Conservation (phyloP, 53 echinoderm and acorn worm species). For the Glandiceps talaboti region DNA sequence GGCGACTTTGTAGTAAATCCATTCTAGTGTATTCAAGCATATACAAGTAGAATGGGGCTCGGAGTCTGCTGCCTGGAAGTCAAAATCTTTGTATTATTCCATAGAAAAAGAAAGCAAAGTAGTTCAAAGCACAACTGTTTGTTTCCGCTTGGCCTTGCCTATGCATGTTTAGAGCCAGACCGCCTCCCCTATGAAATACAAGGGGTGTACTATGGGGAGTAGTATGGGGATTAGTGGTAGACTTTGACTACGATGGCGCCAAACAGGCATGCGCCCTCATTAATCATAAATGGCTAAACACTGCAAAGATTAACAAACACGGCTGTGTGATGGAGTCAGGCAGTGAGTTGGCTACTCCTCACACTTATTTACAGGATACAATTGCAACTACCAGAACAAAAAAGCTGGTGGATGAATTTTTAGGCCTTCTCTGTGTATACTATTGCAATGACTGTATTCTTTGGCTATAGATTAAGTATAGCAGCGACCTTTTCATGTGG, state of each 20-base stretch:
- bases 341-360: neutral
- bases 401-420: no score
- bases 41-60: neutral
- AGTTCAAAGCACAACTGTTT: neutral
- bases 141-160: neutral
- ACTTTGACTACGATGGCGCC: slow-evolving; percentile 24
- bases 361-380: neutral
- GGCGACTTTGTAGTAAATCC: neutral
- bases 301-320: neutral
- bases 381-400: neutral
- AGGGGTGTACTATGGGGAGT: neutral
- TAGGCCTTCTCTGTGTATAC: no score
- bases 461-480: neutral
- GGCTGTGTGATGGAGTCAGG: neutral
- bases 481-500: neutral
- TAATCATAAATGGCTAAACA: slow-evolving; percentile 25
- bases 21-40: neutral
- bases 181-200: neutral
- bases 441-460: neutral
- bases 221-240: neutral
- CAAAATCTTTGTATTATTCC: neutral
- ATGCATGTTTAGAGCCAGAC: neutral
- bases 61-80: neutral
- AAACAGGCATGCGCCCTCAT: slow-evolving; percentile 36
- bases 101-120: neutral